These are phyloP conservation scores for Tinea semifulvella DNA, from an alignment of 2,888 invertebrate genomes.

Conservation along the genomic window DNA sequence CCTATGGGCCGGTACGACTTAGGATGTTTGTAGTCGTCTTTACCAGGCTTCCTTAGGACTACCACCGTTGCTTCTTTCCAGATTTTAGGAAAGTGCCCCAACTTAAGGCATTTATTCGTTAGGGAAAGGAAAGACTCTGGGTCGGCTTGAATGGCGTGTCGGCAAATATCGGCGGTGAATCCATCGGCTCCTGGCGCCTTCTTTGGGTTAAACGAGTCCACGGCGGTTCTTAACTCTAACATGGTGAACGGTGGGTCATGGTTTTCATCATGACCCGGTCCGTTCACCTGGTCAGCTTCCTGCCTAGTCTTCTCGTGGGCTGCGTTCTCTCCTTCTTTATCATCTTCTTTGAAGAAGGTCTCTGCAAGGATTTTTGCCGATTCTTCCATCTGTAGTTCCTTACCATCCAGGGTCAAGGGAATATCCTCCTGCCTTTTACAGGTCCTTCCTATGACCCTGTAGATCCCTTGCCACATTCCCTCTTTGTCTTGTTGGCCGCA, in stretches of 20 bases:
- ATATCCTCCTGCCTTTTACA: neutral
- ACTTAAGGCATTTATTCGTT: constrained; percentile 15
- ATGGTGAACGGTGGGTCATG: neutral
- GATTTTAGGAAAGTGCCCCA: constrained; percentile 15
- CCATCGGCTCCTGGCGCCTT: constrained; percentile 1
- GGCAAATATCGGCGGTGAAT: neutral
- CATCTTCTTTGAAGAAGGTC: neutral
- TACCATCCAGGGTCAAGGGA: neutral
- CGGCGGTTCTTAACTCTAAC: neutral
- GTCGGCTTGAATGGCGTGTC: too few relatives aligned
- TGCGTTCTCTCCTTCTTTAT: neutral
- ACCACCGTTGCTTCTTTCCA: constrained; percentile 18
- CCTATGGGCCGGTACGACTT: constrained; percentile 9
- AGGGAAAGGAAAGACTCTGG: constrained; percentile 12
- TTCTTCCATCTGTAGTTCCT: neutral
- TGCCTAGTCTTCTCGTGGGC: neutral
- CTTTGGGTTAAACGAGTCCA: neutral
- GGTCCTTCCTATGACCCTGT: constrained; percentile 1
- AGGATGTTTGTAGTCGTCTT: constrained; percentile 14
- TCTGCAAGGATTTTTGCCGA: neutral
- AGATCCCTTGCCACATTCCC: constrained; percentile 4
- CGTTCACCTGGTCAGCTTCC: neutral
- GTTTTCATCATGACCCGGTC: neutral
- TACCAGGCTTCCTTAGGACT: constrained; percentile 17
- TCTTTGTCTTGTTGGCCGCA: neutral